These are phyloP conservation scores for Planococcus citri DNA, from an alignment of 1,140 invertebrate genomes.

Conservation along the genomic window DNA sequence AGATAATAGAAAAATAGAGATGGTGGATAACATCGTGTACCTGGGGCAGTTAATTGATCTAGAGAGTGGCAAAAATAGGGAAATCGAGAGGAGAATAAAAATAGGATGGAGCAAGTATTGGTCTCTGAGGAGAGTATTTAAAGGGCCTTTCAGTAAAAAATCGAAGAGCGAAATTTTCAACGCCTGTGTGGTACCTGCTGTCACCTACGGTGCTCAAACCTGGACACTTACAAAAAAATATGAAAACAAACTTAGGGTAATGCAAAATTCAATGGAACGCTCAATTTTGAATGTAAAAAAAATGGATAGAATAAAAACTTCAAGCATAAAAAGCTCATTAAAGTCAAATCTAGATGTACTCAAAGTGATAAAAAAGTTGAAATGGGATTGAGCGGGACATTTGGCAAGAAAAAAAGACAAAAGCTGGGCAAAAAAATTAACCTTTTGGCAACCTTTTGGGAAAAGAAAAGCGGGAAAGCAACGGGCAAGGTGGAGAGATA, in stretches of 20 bases:
- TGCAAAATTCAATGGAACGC: slow-evolving; percentile 16
- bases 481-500: slow-evolving; percentile 22
- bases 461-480: slow-evolving; percentile 23
- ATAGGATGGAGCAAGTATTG: slow-evolving; percentile 23
- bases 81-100: slow-evolving; percentile 21
- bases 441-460: slow-evolving; percentile 6
- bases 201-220: slow-evolving; percentile 22
- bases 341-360: background rate
- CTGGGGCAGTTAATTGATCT: background rate
- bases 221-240: slow-evolving; percentile 19
- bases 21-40: background rate
- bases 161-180: slow-evolving; percentile 8
- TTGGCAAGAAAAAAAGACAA: slow-evolving; percentile 1
- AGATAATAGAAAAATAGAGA: slow-evolving; percentile 8
- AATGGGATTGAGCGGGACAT: slow-evolving; percentile 26
- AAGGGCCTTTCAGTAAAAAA: background rate
- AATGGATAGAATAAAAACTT: slow-evolving; percentile 18
- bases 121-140: slow-evolving; percentile 18
- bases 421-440: slow-evolving; percentile 16
- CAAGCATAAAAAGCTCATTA: background rate
- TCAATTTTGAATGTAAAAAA: background rate
- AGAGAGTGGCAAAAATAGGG: background rate
- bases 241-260: slow-evolving; percentile 10
- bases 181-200: slow-evolving; percentile 13
- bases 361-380: background rate